Conservation (phyloP, 2,113 vertebrate species). For the Nothoprocta pentlandii region DNA sequence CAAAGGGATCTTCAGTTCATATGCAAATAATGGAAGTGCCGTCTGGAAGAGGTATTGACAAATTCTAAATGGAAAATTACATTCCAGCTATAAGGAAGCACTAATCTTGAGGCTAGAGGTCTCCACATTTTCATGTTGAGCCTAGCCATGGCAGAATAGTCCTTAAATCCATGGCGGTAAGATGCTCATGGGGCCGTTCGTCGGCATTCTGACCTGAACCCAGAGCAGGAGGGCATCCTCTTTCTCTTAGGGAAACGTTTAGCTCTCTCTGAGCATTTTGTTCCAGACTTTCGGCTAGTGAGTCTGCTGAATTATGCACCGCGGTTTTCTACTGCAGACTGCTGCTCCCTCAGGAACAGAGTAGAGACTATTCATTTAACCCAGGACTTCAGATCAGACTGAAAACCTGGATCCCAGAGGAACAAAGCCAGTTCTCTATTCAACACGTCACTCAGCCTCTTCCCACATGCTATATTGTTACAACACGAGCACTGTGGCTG, state of each 20-base stretch:
- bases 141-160: conserved; percentile 15
- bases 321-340: conserved; percentile 17
- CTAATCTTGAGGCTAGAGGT: background rate
- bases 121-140: background rate
- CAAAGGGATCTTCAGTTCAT: background rate
- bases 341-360: conserved; percentile 2
- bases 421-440: conserved; percentile 48
- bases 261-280: conserved; percentile 41
- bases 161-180: background rate
- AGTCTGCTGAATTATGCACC: conserved; percentile 45
- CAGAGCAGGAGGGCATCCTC: background rate
- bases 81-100: background rate
- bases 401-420: conserved; percentile 54
- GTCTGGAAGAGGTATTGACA: background rate
- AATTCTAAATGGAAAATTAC: background rate
- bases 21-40: background rate
- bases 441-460: conserved; percentile 5
- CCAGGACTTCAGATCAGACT: background rate
- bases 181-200: background rate
- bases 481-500: background rate
- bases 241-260: conserved; percentile 11
- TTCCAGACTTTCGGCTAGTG: conserved; percentile 24
- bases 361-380: conserved; percentile 34
- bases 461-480: conserved; percentile 4
- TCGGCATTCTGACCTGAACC: background rate